These are phyloP conservation scores for Natator depressus DNA, from an alignment of 2,113 vertebrate species.

Conservation along the genomic window DNA sequence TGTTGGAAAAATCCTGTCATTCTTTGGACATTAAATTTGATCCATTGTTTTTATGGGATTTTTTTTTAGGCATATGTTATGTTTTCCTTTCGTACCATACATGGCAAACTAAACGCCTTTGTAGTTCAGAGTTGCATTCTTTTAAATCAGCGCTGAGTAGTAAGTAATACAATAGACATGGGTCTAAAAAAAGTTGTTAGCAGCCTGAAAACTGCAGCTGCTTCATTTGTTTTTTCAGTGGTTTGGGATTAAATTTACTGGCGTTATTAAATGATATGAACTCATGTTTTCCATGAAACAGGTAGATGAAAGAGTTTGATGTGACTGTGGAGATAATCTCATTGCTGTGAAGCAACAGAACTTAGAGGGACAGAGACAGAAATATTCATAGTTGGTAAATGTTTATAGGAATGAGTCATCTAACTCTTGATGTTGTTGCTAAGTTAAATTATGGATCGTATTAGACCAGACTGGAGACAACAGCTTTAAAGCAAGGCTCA, in stretches of 20 bases:
- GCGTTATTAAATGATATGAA: constrained; percentile 55
- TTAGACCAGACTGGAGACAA: not conserved
- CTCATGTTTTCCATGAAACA: constrained; percentile 22
- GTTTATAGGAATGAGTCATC: constrained; percentile 42
- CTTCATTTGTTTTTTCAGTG: constrained; percentile 57
- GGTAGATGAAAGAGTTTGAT: constrained; percentile 6
- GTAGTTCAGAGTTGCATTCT: not conserved
- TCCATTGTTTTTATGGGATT: constrained; percentile 57
- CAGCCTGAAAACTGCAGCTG: constrained; percentile 70
- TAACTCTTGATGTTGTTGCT: not conserved
- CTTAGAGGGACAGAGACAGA: not conserved
- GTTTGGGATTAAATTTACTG: constrained; percentile 65
- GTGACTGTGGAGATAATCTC: not conserved
- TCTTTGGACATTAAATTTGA: not conserved
- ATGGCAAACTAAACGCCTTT: constrained; percentile 7
- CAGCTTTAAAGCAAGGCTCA: not conserved
- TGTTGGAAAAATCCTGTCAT: not conserved
- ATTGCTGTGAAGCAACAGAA: not conserved
- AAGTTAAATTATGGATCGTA: constrained; percentile 30
- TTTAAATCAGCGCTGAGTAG: not conserved
- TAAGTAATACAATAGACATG: not conserved
- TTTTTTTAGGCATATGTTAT: constrained; percentile 9
- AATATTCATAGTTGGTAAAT: not conserved
- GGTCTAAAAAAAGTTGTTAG: not conserved
- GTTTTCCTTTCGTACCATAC: constrained; percentile 31